Base-by-base conservation (phyloP, 2,797 vertebrate species). In the Numenius phaeopus region DNA sequence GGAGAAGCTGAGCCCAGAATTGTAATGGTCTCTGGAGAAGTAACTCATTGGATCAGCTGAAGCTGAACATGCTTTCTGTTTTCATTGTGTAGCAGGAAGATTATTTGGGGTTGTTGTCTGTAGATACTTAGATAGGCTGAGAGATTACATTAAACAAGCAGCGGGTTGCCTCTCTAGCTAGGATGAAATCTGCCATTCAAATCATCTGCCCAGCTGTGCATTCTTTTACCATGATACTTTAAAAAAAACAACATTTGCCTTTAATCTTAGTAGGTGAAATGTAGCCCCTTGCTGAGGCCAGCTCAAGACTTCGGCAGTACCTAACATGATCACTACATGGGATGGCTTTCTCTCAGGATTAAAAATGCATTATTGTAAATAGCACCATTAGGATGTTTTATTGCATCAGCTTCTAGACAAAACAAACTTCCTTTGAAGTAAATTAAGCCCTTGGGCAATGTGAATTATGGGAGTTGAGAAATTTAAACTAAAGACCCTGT, bases 371-470 rank as follows among this genome's bases (percentile, higher is more conserved):
- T 91, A 85, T 77, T 96, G 90, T 82, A 92, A 97, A 97, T 54
- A 91, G 81, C 71, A 96, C 72, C 78, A 96, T 90, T 77, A 92
- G 49, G 67, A 93, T 57, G n/a, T 87, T 97, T 97, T 96, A 97
- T 95, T 96, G 94, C 82, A 91, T 83, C 77, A 89, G 67, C 73
- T 94, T 88, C 84, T 76, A 94, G 72, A 93, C 89, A 96, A 97
- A 96, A 96, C 86, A 97, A 93, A 95, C 54, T 90, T 79, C 46
- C 54, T 97, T 94, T 97, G 87, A 97, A 96, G 94, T 95, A 96
- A 96, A 97, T 78, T 76, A 96, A 92, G 90, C 95, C 94, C 80
- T 90, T 54, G 69, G 91, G 94, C 87, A 94, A 94, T 32, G 34
- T 79, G 82, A 95, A 96, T 95, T 94, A 95, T 62, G 50, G 69